A percentile compares a stretch with the other conserved stretches of the same genome.
Conservation (phyloP, 2,797 vertebrate genomes). For the Luscinia megarhynchos region DNA sequence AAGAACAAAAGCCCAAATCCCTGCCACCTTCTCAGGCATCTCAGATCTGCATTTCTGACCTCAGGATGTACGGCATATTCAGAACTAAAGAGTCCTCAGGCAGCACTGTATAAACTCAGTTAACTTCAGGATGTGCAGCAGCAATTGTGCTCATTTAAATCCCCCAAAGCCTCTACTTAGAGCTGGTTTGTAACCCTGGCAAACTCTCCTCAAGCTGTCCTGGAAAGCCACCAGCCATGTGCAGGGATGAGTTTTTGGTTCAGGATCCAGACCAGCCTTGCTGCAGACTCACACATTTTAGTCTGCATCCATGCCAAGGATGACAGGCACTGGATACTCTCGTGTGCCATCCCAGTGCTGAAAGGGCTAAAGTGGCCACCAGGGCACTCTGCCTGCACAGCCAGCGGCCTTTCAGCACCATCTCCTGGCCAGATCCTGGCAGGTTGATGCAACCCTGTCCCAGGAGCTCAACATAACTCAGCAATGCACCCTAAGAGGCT, state of each 20-base stretch:
- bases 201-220: background rate
- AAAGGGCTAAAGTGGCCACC: background rate
- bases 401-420: slow-evolving; percentile 54
- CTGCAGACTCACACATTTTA: rapidly evolving
- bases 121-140: background rate
- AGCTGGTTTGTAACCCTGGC: background rate
- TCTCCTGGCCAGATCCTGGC: slow-evolving; percentile 28
- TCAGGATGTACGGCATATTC: background rate
- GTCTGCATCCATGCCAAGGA: background rate
- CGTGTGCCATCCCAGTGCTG: background rate
- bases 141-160: background rate
- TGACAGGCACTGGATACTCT: background rate
- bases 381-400: background rate
- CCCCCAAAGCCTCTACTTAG: background rate
- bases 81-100: background rate
- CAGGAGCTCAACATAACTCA: background rate
- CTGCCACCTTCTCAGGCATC: background rate
- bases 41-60: background rate
- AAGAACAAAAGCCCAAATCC: background rate
- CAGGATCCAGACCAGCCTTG: background rate
- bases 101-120: background rate
- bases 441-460: background rate
- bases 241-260: background rate
- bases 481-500: background rate
- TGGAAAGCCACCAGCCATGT: background rate